These are phyloP conservation scores for Onychomys arenicola DNA, from an alignment of 2,797 vertebrate genomes.

Conservation along the genomic window DNA sequence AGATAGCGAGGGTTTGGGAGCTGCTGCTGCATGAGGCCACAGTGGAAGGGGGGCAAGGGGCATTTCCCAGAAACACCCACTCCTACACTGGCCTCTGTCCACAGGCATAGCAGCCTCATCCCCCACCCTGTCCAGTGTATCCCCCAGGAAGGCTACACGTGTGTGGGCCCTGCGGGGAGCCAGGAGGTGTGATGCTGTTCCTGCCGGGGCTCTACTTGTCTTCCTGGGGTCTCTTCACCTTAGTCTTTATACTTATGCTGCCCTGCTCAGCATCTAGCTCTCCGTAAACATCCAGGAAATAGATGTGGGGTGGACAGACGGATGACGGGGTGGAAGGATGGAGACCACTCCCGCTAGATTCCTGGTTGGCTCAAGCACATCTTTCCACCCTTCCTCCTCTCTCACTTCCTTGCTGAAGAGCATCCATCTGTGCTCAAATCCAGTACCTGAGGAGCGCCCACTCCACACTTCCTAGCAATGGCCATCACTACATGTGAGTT, in stretches of 20 bases:
- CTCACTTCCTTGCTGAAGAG: background rate
- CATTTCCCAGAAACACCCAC: background rate
- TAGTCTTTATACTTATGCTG: fast-evolving
- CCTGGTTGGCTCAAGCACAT: background rate
- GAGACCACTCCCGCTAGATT: background rate
- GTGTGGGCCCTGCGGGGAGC: background rate
- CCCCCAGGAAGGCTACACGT: fast-evolving
- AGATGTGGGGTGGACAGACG: background rate
- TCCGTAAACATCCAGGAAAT: fast-evolving
- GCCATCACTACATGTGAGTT: background rate
- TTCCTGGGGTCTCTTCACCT: background rate
- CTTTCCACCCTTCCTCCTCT: background rate
- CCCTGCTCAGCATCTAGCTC: background rate
- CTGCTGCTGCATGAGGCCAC: background rate
- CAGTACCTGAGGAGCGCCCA: background rate
- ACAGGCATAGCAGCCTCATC: too few species aligned
- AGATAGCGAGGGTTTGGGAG: background rate
- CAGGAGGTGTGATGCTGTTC: too few species aligned
- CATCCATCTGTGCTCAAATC: too few species aligned
- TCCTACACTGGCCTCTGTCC: background rate
- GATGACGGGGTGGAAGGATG: background rate
- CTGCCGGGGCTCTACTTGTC: background rate
- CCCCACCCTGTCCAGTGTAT: fast-evolving
- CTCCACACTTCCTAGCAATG: background rate
- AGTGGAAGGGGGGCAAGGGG: too few species aligned